Evolutionary conservation across 2,888 invertebrate species (phyloP), one percentile per base, ranked within the genome.

Genomic region (Tetragonisca angustula): DNA sequence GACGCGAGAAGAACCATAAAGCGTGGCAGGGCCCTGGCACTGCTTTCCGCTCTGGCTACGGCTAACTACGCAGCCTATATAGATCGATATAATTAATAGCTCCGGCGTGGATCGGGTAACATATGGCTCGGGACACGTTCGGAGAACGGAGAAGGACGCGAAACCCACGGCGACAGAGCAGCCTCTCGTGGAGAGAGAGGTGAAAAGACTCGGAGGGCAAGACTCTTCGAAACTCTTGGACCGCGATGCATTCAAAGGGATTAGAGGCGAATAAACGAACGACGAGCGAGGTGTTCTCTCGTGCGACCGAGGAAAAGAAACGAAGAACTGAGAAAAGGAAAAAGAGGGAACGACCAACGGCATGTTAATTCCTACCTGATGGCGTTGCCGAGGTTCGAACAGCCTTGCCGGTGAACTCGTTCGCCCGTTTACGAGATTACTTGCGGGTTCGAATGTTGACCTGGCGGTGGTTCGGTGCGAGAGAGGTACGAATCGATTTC

Each of bases 71-170:
- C 84, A 85, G 89, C 86, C 91, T 90, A 91, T 92, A 92, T 93
- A 92, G 93, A 94, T 94, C 93, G 93, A 93, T 93, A 93, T 94
- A 94, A 94, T 94, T 94, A 94, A 94, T 94, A 93, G 93, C 93
- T 91, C 88, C 87, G 90, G 61, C 86, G 88, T 89, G 92, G 91
- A 93, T 93, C 93, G 92, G 91, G 92, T 92, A 94, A 94, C 94
- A 94, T 93, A 94, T 94, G 94, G 93, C 90, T 86, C 85, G 86
- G 90, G 89, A 91, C 89, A 88, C 83, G 84, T 81, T 81, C 81
- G 59, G 84, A 81, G 79, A 85, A 83, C 76, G 75, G 68, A 67
- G 76, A 83, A 76, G 73, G 75, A 78, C 56, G 64, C 77, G 79
- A 54, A 68, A 79, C 79, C 59, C 82, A 61, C 72, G 79, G n/a